Base-by-base conservation (phyloP, 35 echinoderm and acorn worm genomes). In the Ptychodera flava region DNA sequence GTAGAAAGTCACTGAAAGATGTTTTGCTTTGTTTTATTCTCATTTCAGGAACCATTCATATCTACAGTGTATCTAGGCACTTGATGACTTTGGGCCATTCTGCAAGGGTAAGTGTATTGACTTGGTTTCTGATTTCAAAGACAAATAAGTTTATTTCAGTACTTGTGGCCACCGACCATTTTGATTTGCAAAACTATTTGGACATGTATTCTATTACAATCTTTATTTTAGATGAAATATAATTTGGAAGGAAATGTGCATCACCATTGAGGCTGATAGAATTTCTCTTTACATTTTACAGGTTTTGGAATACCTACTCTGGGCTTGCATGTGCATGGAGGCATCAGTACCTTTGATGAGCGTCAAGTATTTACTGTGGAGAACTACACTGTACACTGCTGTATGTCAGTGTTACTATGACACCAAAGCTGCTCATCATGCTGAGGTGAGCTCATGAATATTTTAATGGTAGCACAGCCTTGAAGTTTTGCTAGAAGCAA, bases 241-340 rank as follows among this genome's bases (percentile, higher is more conserved):
- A n/a, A n/a, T n/a, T n/a, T n/a, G n/a, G n/a, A n/a, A n/a, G n/a
- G n/a, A n/a, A n/a, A n/a, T n/a, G n/a, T n/a, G n/a, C n/a, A n/a
- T n/a, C n/a, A n/a, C n/a, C n/a, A n/a, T n/a, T n/a, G n/a, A n/a
- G n/a, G n/a, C n/a, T n/a, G n/a, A n/a, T n/a, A n/a, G n/a, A n/a
- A n/a, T n/a, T n/a, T n/a, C n/a, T n/a, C n/a, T n/a, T n/a, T n/a
- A n/a, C n/a, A n/a, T n/a, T n/a, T n/a, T n/a, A n/a, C 35, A 99
- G 96, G 96, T 99, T 34, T 85, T 99, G 34, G 96, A 99, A 79
- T 99, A 92, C 45, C 88, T 99, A 32, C 88, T 99, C 16, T 99
- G 96, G 96, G 93, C 96, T 28, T 99, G 96, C 90, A 99, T 99
- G 96, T 99, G 93, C 36, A 99, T 94, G 89, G 96, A 99, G 90